Conservation (phyloP, 2,888 invertebrate genomes). For the Troilus luridus region DNA sequence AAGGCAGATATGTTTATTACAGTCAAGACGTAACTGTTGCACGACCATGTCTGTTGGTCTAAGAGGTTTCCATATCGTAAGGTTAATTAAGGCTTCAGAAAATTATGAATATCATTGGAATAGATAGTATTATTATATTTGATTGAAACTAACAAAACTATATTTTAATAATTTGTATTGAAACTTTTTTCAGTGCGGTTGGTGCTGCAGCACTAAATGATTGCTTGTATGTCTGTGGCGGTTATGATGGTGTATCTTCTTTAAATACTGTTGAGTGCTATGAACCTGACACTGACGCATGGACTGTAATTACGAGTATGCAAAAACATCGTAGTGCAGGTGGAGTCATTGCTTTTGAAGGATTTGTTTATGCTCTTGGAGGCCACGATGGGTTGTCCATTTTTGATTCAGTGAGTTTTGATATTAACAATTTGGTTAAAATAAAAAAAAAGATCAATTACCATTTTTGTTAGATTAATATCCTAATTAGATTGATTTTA, state of each 20-base stretch:
- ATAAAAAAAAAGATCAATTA: neutral
- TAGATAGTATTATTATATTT: neutral
- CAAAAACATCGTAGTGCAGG: slow-evolving; percentile 81
- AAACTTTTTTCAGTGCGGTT: slow-evolving; percentile 76
- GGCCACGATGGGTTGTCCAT: slow-evolving; percentile 92
- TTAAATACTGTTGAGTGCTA: slow-evolving; percentile 87
- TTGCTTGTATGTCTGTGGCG: slow-evolving; percentile 86
- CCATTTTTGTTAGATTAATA: neutral
- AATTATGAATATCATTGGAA: neutral
- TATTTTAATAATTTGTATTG: neutral
- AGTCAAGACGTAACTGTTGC: too few species aligned
- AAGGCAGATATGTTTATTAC: too few species aligned
- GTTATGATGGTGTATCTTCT: slow-evolving; percentile 88
- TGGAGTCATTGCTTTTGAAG: slow-evolving; percentile 79
- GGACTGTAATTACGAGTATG: slow-evolving; percentile 83
- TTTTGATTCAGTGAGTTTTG: slow-evolving; percentile 79
- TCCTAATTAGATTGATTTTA: neutral
- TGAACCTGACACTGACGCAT: slow-evolving; percentile 79
- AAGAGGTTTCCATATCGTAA: too few species aligned
- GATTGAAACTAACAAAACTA: neutral
- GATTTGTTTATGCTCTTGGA: slow-evolving; percentile 85
- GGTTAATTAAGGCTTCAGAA: neutral
- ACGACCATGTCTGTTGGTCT: too few species aligned
- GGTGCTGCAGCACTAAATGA: slow-evolving; percentile 86
- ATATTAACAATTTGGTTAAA: neutral